Evolutionary conservation across 2,113 vertebrate species (phyloP).

Genomic region (Asarcornis scutulata): DNA sequence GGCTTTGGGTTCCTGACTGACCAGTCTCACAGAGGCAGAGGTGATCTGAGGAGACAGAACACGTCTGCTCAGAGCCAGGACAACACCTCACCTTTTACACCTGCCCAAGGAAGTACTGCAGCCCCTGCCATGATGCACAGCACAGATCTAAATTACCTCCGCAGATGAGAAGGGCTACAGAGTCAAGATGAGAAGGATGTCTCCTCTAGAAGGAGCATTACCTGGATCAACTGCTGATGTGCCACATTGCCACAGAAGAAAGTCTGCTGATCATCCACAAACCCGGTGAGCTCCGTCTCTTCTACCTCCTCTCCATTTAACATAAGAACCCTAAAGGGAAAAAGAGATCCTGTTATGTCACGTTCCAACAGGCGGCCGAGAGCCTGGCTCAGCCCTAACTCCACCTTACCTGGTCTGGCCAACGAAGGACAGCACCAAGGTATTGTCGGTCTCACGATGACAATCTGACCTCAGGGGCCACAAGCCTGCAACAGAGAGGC

Average conservation of each 20-base stretch:
- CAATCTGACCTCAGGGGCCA: constrained; percentile 95
- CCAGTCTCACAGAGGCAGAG: constrained; percentile 92
- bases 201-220: constrained; percentile 6
- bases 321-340: constrained; percentile 88
- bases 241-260: constrained; percentile 98
- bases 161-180: accelerated
- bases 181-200: not conserved
- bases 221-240: constrained; percentile 96
- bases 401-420: constrained; percentile 93
- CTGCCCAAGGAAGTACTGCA: accelerated
- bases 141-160: not conserved
- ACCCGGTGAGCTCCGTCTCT: constrained; percentile 94
- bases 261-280: constrained; percentile 97
- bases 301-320: constrained; percentile 97
- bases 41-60: constrained; percentile 84
- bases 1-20: constrained; percentile 93
- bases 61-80: not conserved
- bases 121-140: not conserved
- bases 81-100: accelerated
- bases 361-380: accelerated
- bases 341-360: not conserved
- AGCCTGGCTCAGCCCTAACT: not conserved
- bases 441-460: constrained; percentile 92
- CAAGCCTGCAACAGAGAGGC: constrained; percentile 78
- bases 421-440: constrained; percentile 95